Base-by-base conservation (phyloP, 2,797 vertebrate genomes). In the Ispidina lecontei region DNA sequence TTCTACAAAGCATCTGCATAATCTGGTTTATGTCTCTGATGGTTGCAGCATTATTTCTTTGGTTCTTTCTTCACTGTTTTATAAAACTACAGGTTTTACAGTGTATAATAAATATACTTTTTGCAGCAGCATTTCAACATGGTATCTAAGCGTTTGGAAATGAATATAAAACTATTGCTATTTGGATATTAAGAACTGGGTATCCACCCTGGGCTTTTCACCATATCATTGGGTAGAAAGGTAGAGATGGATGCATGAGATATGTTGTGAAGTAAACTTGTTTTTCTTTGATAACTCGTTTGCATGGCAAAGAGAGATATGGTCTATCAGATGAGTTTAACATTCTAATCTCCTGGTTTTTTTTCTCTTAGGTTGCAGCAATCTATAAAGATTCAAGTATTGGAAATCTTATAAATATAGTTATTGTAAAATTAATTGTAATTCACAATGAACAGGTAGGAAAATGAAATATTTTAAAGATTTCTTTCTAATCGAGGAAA, bases 361-460 rank as follows among this genome's bases (percentile, higher is more conserved):
- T 91, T 98, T 92, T 97, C 86, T 94, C 96, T 98, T 97, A 99
- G 99, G 99, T 99, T 95, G 98, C 99, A 95, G 98, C 99, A 20
- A 98, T 99, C 91, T 99, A 99, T 97, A 98, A 98, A 96, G 99
- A 99, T 96, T 97, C 99, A 95, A 99, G 98, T 87, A 98, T 99
- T 94, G 99, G 99, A 95, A 99, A 99, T 97, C 98, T 99, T 93
- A 99, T 99, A 97, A 99, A 99, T 97, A 98, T 99, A 96, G 97
- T 99, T 97, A 98, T 99, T 65, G 98, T 99, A 92, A 99, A 99
- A 97, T 97, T 99, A 80, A 96, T 99, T 94, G 83, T 99, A 89
- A 96, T 99, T 97, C 98, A 99, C 96, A 98, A 98, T 95, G 99
- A 99, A 91, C 98, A 99, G 98, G 99, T 99, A 98, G 97, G 98